phyloP scores from a whole-genome alignment of 2,797 vertebrate species.

The Bradypodion ventrale region DNA sequence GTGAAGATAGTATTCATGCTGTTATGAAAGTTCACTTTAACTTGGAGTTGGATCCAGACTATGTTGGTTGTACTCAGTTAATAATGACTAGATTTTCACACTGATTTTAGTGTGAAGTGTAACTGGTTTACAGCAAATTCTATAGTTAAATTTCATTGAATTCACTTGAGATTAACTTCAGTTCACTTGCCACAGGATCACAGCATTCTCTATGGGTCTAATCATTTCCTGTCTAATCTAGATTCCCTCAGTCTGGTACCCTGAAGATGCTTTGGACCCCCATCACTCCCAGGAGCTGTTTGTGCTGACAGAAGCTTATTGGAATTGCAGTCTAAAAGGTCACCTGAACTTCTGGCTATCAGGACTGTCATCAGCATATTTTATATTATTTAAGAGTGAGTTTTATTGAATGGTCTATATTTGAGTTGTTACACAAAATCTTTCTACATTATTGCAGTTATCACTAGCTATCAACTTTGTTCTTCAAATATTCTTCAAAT shows the following conservation, averaged over 20 bases:
- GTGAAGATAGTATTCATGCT: neutral
- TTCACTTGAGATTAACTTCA: neutral
- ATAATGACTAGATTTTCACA: neutral
- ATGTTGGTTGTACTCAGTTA: neutral
- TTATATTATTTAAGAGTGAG: neutral
- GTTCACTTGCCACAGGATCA: neutral
- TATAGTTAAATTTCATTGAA: neutral
- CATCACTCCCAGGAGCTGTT: neutral
- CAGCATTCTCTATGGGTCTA: neutral
- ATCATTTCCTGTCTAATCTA: too few species aligned
- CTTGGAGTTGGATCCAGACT: neutral
- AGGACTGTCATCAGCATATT: neutral
- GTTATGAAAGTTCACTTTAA: neutral
- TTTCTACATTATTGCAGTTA: too few species aligned
- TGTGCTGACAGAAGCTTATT: neutral
- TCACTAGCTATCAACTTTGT: too few species aligned
- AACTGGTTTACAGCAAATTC: neutral
- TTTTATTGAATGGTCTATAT: too few species aligned
- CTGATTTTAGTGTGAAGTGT: neutral
- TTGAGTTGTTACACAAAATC: too few species aligned
- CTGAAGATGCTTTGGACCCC: neutral
- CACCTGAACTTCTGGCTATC: too few species aligned
- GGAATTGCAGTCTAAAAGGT: neutral
- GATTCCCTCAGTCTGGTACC: neutral
- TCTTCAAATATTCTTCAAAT: too few species aligned